Base-by-base conservation (phyloP, 2,797 vertebrate species). In the Holocentrus rufus region DNA sequence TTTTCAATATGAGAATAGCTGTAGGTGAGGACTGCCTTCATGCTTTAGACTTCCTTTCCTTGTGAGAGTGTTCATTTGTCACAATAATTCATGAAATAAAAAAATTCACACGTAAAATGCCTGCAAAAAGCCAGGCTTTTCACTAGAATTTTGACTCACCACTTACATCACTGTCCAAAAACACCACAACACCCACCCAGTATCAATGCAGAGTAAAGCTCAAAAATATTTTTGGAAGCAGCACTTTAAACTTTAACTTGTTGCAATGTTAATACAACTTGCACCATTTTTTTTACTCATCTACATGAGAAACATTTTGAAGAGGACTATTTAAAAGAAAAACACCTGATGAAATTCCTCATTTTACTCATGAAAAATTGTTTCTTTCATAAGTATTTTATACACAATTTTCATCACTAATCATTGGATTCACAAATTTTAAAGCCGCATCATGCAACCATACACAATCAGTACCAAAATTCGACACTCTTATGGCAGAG, bases 121-220 rank as follows among this genome's bases (percentile, higher is more conserved):
- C 52, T 60, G 36, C 52, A 39, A 76, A 47, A 72, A 42, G 57
- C 36, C 15, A 70, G 25, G 57, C 50, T 57, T 61, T 66, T 54
- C 42, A 78, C 69, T 74, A 72, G 71, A 72, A 6, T 74, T 76
- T 77, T 6, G 30, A 84, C 55, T 69, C 75, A 86, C 67, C 64
- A 72, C 25, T 60, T 64, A 75, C 69, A 50, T 77, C 58, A 85
- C 74, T 78, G 68, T 79, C 74, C 63, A 81, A 74, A 76, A 64
- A 85, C 66, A 86, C 25, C 4, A 68, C 68, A 80, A 79, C 9
- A 18, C 56, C 44, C 27, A 76, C 47, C 66, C 69, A 71, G 74
- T 55, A 81, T 52, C 74, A 74, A 76, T 42, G 69, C 80, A 68
- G 72, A 79, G 46, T 69, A 74, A 84, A 90, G 82, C 76, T 77